Evolutionary conservation across 2,113 vertebrate genomes (phyloP).

Genomic region (Gorsachius goisagi): DNA sequence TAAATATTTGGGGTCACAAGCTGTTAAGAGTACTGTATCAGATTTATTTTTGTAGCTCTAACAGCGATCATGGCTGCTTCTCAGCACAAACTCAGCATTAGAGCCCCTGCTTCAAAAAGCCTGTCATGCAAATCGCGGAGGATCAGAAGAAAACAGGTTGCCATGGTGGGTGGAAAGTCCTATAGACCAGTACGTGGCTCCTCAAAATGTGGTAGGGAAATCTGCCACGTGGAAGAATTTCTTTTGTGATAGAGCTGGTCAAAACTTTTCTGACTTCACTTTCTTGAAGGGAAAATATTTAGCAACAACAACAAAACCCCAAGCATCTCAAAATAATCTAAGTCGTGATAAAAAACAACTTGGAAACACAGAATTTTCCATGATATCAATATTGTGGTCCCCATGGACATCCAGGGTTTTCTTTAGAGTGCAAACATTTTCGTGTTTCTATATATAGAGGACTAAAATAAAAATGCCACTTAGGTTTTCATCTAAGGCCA

Average conservation of each 20-base stretch:
- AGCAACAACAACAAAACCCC: background rate
- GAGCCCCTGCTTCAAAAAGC: background rate
- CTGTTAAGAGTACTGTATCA: background rate
- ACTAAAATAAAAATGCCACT: background rate
- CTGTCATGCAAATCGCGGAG: background rate
- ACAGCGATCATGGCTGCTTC: background rate
- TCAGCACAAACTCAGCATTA: background rate
- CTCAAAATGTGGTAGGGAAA: background rate
- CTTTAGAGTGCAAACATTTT: background rate
- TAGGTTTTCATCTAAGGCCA: background rate
- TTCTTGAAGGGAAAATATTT: background rate
- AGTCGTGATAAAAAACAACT: background rate
- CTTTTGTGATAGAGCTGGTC: background rate
- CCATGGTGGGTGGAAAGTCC: background rate
- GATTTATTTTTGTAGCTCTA: conserved; percentile 1
- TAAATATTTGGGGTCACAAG: conserved; percentile 29
- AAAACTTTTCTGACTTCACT: background rate
- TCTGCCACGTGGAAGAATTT: background rate
- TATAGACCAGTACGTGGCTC: background rate
- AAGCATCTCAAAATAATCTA: background rate
- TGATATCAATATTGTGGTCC: background rate
- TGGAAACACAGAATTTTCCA: background rate
- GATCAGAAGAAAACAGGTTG: background rate
- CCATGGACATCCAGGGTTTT: background rate
- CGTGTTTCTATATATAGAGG: background rate